Percentiles rank a stretch among this genome's conserved stretches.
These are phyloP conservation scores for Lasioglossum marginatum DNA, from an alignment of 2,888 invertebrate genomes.

Conservation along the genomic window DNA sequence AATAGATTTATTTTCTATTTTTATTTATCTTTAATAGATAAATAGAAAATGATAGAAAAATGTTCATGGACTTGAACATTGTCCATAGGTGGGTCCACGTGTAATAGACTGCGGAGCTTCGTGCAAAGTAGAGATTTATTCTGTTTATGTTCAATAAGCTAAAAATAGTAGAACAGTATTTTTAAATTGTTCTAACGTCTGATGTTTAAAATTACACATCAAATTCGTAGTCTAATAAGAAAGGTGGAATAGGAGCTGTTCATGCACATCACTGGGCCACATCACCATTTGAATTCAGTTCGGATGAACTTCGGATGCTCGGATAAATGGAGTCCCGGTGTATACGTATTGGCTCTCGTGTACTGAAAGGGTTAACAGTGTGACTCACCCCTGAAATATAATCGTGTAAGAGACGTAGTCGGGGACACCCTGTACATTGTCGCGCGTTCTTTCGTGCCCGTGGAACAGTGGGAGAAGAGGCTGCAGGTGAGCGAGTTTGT, in stretches of 20 bases:
- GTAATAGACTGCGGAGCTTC: too few relatives aligned
- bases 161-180: not conserved
- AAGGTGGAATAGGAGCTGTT: too few relatives aligned
- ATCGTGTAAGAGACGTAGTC: not conserved
- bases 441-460: conserved; percentile 16
- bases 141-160: too few relatives aligned
- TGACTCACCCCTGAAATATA: not conserved
- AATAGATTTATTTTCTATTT: too few relatives aligned
- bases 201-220: not conserved
- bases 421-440: not conserved
- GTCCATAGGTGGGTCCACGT: too few relatives aligned
- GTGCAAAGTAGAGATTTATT: too few relatives aligned
- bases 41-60: too few relatives aligned
- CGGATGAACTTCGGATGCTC: not conserved
- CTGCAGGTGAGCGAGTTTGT: conserved; percentile 69
- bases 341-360: not conserved
- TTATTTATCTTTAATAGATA: too few relatives aligned
- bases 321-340: not conserved
- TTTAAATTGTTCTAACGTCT: not conserved
- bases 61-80: too few relatives aligned
- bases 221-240: too few relatives aligned
- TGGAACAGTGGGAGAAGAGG: conserved; percentile 36
- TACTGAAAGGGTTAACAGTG: not conserved
- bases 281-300: not conserved
- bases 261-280: too few relatives aligned